Base-by-base conservation (phyloP, 2,888 invertebrate species). In the Tenthredo mesomela region DNA sequence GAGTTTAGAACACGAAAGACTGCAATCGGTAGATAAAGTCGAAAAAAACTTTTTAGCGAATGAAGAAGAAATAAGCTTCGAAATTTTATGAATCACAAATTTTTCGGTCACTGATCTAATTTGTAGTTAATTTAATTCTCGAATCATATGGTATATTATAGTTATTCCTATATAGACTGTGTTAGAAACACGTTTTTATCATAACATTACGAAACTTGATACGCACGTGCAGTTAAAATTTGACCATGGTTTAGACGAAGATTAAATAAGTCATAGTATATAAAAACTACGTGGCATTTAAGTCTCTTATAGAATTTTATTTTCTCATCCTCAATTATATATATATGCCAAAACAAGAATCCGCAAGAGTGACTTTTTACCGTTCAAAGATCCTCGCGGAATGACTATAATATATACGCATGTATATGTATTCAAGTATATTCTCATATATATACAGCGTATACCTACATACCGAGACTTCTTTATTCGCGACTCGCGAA, bases 301-400 rank as follows among this genome's bases (percentile, higher is more conserved):
- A 47, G 25, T 12, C 12, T 73, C 73, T 37, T 37, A 37, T 0
- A 43, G 0, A 5, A 73, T 12, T 47, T 47, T 47, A 47, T 47
- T 47, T 47, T 3, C 2, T 4, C 15, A 73, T 43, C 25, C 40
- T 37, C 40, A 71, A 71, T 37, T 73, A 43, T 67, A 33, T 73
- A 43, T 67, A 33, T 67, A 33, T 33, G 25, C 47, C 73, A 47
- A 73, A 43, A 73, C 43, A 25, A 73, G 43, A 73, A 73, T 43
- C 43, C 21, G 25, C 25, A 40, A 12, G 73, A 73, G 73, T 6
- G 73, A 43, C 73, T 43, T 21, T 73, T 40, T 29, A 21, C 73
- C 73, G 73, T 73, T 43, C 25, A 40, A 40, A 73, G 25, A 43
- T 73, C 21, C 67, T 29, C 67, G 67, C 15, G 33, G 29, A 67